Conservation (phyloP, 2,797 vertebrate genomes). For the Onychomys torridus region DNA sequence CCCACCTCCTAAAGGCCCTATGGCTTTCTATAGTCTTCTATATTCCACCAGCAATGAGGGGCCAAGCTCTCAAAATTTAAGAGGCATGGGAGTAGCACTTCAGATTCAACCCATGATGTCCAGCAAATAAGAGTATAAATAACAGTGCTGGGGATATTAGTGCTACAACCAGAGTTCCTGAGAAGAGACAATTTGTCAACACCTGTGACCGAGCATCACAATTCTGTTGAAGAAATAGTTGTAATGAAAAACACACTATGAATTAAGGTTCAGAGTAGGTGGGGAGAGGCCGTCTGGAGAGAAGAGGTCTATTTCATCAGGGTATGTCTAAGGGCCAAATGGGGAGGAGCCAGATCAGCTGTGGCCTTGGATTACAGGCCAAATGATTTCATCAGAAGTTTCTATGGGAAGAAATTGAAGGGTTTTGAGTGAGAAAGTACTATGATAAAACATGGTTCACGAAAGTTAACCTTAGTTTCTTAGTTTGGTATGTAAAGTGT, state of each 20-base stretch:
- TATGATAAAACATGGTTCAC: not conserved
- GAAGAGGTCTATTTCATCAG: not conserved
- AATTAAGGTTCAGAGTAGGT: not conserved
- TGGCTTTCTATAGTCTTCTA: not conserved
- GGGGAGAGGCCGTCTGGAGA: accelerated
- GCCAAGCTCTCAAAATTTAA: not conserved
- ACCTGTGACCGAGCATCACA: not conserved
- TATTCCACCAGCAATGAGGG: not conserved
- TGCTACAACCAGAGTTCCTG: no score
- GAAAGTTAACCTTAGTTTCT: not conserved
- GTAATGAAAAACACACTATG: not conserved
- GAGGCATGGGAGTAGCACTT: not conserved
- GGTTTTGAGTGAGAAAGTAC: not conserved
- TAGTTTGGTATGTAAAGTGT: not conserved
- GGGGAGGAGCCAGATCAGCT: not conserved
- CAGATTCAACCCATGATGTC: not conserved
- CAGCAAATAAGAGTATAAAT: not conserved
- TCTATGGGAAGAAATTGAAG: not conserved
- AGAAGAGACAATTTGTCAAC: not conserved
- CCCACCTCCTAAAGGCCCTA: not conserved
- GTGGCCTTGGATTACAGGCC: not conserved
- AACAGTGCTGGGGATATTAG: not conserved
- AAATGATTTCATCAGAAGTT: not conserved
- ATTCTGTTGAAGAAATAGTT: not conserved
- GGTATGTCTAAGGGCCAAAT: no score